A percentile compares a stretch with the other conserved stretches of the same genome.
phyloP scores from a whole-genome alignment of 2,113 vertebrate genomes.

The Cacatua alba region DNA sequence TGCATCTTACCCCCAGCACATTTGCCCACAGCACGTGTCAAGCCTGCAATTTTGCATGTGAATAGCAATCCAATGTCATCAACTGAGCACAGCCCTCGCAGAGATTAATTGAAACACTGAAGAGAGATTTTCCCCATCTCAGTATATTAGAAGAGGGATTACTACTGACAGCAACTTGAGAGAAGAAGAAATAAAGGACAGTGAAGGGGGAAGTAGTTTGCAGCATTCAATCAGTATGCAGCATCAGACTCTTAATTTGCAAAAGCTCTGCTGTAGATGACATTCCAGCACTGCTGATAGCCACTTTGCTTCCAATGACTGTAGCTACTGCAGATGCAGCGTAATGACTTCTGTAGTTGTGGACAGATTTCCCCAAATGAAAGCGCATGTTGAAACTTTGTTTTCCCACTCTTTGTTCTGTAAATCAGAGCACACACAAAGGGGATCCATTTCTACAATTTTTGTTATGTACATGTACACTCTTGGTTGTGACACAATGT shows the following conservation, averaged over 20 bases:
- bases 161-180: constrained; percentile 63
- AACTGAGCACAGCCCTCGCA: not conserved
- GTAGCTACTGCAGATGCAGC: constrained; percentile 38
- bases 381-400: not conserved
- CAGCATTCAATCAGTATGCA: constrained; percentile 63
- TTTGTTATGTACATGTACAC: not conserved
- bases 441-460: not conserved
- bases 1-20: not conserved
- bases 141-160: constrained; percentile 67
- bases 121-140: constrained; percentile 68
- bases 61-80: constrained; percentile 36
- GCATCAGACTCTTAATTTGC: constrained; percentile 56
- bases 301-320: constrained; percentile 52
- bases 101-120: constrained; percentile 62
- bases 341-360: not conserved
- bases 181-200: constrained; percentile 58
- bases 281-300: constrained; percentile 31
- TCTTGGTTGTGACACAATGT: not conserved
- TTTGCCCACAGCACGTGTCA: not conserved
- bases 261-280: constrained; percentile 37
- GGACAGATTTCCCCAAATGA: not conserved
- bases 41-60: not conserved
- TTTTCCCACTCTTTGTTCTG: not conserved
- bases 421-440: not conserved
- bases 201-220: constrained; percentile 34